These are phyloP conservation scores for Trogon melanurus DNA, from an alignment of 2,113 vertebrate species.

Conservation along the genomic window DNA sequence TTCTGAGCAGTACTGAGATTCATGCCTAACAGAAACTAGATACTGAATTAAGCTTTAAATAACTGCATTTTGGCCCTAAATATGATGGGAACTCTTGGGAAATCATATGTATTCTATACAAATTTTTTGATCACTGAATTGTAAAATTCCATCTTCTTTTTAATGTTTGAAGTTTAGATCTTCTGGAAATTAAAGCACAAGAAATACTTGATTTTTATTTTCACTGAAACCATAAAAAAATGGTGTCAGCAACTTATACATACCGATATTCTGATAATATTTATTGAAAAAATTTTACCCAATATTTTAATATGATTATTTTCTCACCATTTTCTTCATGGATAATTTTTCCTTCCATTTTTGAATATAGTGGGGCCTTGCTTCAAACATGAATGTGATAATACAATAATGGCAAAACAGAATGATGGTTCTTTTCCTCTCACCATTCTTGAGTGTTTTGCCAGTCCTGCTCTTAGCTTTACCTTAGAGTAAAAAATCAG, in stretches of 20 bases:
- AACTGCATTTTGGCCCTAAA: background rate
- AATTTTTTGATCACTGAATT: background rate
- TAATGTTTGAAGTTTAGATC: background rate
- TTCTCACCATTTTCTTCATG: background rate
- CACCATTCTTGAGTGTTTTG: fast-evolving
- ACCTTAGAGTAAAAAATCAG: background rate
- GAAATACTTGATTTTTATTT: background rate
- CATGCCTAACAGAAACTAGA: background rate
- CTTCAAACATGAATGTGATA: background rate
- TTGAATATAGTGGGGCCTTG: background rate
- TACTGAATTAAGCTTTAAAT: background rate
- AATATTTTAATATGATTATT: background rate
- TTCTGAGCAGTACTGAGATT: background rate
- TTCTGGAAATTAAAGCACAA: background rate
- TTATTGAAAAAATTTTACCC: background rate
- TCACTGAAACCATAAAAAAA: background rate
- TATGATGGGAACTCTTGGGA: background rate
- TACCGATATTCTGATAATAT: background rate
- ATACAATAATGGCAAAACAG: background rate
- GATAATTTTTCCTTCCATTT: background rate
- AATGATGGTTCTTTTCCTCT: background rate
- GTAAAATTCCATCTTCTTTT: background rate
- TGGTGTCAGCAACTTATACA: background rate
- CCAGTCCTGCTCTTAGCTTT: background rate
- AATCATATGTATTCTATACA: background rate